Percentiles rank a stretch among this genome's conserved stretches.
Evolutionary conservation across 2,888 invertebrate species (phyloP).

Genomic region (Malthinus seriepunctatus): DNA sequence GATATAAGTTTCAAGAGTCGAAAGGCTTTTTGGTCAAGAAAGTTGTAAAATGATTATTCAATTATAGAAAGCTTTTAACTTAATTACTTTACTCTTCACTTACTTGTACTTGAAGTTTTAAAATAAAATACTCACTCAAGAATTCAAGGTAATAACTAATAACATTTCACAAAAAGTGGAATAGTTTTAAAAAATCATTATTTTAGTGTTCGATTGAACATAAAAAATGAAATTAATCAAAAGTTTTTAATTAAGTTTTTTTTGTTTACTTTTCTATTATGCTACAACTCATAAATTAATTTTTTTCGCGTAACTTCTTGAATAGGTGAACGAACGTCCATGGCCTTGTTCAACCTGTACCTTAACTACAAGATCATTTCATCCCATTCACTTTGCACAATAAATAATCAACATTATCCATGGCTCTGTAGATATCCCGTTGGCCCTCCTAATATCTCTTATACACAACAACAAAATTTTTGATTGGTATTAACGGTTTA

Average conservation of each 20-base stretch:
- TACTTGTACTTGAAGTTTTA: no score
- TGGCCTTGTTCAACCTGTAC: conserved; percentile 35
- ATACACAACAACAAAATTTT: conserved; percentile 8
- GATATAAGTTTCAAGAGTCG: no score
- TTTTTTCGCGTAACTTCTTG: no score
- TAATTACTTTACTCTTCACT: no score
- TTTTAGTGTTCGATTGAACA: no score
- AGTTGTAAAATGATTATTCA: no score
- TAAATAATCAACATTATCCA: conserved; percentile 21
- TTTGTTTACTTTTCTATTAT: background rate
- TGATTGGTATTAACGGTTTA: conserved; percentile 3
- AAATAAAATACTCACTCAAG: no score
- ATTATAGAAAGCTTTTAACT: no score
- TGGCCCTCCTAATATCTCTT: background rate
- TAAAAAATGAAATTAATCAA: background rate
- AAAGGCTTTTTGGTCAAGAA: no score
- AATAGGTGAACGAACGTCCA: conserved; percentile 36
- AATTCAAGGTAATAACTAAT: no score
- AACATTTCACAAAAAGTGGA: no score
- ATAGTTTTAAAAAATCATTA: no score
- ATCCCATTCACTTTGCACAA: conserved; percentile 27
- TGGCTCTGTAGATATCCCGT: conserved; percentile 15
- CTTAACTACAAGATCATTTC: conserved; percentile 23
- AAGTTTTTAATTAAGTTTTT: background rate
- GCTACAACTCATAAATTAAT: background rate